Evolutionary conservation across 2,888 invertebrate genomes (phyloP), one percentile per base, ranked within the genome.

Genomic region (Tridacna gigas): DNA sequence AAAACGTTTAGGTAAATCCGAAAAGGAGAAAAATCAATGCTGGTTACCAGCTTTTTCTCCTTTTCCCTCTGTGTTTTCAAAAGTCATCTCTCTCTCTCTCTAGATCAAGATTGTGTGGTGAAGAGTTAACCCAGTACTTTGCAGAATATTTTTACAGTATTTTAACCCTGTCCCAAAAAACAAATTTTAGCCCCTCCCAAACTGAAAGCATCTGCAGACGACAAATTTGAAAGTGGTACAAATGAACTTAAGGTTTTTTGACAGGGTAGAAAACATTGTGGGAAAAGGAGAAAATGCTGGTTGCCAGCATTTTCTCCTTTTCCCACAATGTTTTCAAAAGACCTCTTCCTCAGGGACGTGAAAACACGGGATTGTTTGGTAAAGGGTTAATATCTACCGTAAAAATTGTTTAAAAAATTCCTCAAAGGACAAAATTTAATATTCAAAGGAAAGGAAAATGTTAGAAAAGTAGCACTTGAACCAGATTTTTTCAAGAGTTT

Each of bases 11-110:
- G n/a, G n/a, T n/a, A n/a, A n/a, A n/a, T n/a, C n/a, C n/a, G n/a
- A n/a, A n/a, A n/a, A n/a, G n/a, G n/a, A n/a, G n/a, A n/a, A n/a
- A n/a, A n/a, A n/a, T n/a, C n/a, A n/a, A n/a, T n/a, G n/a, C n/a
- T n/a, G n/a, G n/a, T n/a, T n/a, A n/a, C 63, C 12, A 63, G 63
- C 63, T n/a, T 11, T 63, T 63, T 63, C 63, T 63, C n/a, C n/a
- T 63, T 63, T 63, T 63, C 9, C 12, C 63, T n/a, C 63, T 15
- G n/a, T 63, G 63, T 15, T 51, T 51, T 51, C 51, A 51, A 51
- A 13, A 51, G 15, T 51, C 51, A 51, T 13, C 51, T 51, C 12
- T 51, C 15, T n/a, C n/a, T n/a, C n/a, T n/a, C n/a, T n/a, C n/a
- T n/a, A n/a, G n/a, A n/a, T n/a, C n/a, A n/a, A n/a, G n/a, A n/a